Percentiles rank a stretch among this genome's conserved stretches.
Conservation (phyloP, 1,140 invertebrate species). For the Caenorhabditis remanei region DNA sequence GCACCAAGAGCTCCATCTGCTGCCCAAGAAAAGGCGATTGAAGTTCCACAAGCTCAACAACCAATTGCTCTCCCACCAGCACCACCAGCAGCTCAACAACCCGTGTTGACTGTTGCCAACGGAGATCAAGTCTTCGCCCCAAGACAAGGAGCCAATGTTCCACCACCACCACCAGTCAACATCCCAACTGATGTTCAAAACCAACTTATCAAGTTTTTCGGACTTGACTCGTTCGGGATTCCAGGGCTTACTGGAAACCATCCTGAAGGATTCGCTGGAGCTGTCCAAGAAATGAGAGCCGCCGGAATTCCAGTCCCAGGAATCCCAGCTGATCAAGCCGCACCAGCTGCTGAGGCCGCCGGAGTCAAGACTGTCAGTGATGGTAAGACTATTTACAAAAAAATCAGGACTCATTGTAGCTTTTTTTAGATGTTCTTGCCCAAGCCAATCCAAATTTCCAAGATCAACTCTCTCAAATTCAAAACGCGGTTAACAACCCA, state of each 20-base stretch:
- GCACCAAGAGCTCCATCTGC: conserved; percentile 50
- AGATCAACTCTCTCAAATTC: conserved; percentile 70
- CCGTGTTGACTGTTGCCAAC: conserved; percentile 47
- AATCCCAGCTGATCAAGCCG: conserved; percentile 63
- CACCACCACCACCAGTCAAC: conserved; percentile 73
- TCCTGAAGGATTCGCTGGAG: conserved; percentile 77
- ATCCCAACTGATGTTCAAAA: conserved; percentile 78
- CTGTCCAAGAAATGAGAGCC: conserved; percentile 75
- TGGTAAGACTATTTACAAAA: neutral
- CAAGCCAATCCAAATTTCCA: conserved; percentile 77
- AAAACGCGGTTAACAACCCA: conserved; percentile 67
- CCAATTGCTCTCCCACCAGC: conserved; percentile 68
- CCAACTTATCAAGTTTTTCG: conserved; percentile 78
- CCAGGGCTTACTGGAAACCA: conserved; percentile 77
- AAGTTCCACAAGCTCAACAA: conserved; percentile 26
- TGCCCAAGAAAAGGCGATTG: conserved; percentile 27
- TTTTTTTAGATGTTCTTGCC: conserved; percentile 71
- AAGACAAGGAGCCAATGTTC: conserved; percentile 59
- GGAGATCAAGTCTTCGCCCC: conserved; percentile 49
- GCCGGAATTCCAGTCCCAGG: conserved; percentile 77
- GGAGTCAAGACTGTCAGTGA: conserved; percentile 68
- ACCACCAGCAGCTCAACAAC: conserved; percentile 69
- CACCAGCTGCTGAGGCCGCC: neutral
- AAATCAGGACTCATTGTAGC: neutral
- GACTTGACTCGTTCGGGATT: conserved; percentile 76